phyloP scores from a whole-genome alignment of 2,113 vertebrate genomes.

The Oxyura jamaicensis region DNA sequence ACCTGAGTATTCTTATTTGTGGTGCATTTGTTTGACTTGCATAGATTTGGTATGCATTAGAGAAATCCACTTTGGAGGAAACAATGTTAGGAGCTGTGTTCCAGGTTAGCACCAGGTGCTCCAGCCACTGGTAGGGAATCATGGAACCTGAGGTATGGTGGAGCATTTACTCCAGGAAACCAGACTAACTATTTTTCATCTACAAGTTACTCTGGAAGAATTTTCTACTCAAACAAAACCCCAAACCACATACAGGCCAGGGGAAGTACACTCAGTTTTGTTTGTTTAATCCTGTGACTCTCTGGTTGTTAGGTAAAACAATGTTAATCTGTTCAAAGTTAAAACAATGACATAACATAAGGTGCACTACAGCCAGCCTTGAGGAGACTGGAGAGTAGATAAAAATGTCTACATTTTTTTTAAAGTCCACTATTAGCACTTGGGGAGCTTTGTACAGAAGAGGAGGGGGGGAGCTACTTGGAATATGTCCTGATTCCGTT shows the following conservation, averaged over 20 bases:
- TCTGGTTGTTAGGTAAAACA: not conserved
- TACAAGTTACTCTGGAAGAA: not conserved
- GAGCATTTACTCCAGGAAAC: not conserved
- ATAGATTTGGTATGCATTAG: not conserved
- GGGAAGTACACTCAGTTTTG: not conserved
- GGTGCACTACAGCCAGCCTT: not conserved
- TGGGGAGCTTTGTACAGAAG: not conserved
- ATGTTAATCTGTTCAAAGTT: not conserved
- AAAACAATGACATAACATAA: not conserved
- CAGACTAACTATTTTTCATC: not conserved
- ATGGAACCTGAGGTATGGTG: not conserved
- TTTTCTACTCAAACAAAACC: not conserved
- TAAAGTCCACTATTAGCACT: not conserved
- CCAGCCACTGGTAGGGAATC: rapidly evolving
- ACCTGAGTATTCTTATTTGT: not conserved
- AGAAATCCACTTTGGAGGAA: not conserved
- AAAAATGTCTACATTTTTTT: not conserved
- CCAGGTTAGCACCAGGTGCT: not conserved
- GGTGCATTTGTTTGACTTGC: not conserved
- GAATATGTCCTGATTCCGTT: conserved; percentile 6
- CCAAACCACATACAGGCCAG: not conserved
- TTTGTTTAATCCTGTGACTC: not conserved
- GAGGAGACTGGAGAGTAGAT: not conserved
- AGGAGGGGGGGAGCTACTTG: not conserved
- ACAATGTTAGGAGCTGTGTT: not conserved